Base-by-base conservation (phyloP, 2,113 vertebrate genomes). In the Lasiurus borealis region DNA sequence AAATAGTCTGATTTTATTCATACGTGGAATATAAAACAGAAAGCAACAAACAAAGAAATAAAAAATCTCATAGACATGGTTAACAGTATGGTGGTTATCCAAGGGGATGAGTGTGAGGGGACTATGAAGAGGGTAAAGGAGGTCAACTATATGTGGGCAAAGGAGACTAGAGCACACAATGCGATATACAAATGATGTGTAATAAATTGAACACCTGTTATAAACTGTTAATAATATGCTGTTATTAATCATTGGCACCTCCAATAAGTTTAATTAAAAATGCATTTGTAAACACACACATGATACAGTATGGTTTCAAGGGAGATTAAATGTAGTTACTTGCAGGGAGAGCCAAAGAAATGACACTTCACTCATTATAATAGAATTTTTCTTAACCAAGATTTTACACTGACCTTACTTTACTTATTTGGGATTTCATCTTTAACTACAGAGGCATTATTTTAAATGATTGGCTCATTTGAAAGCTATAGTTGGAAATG, bases 401-500 rank as follows among this genome's bases (percentile, higher is more conserved):
- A 75, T 64, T 96, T 96, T 81, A 4, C 50, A 36, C 14, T 87
- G 44, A 95, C 11, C 36, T 94, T 90, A 85, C 36, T 91, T 68
- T 75, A 86, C 69, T 87, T 90, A 92, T 72, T 94, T 80, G 76
- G 40, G n/a, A 86, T 85, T 25, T 90, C 85, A 87, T 89, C 62
- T 84, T 86, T 85, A 64, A 92, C 54, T 88, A 80, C 23, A 73
- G 44, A 90, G 46, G 8, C 23, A 15, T 77, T 96, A 90, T 83
- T 82, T 90, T 36, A 84, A 29, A 72, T 25, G 27, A 93, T 48
- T 93, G 40, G 77, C 48, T 96, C 68, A 92, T 90, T 93, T 96
- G 36, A 96, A 97, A 92, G 93, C 94, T 92, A 80, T 80, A 85
- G 72, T 97, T 95, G 64, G 54, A 95, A 93, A 91, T 88, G 91